Conservation (phyloP, 1,140 invertebrate genomes). For the Plectrocnemia conspersa region DNA sequence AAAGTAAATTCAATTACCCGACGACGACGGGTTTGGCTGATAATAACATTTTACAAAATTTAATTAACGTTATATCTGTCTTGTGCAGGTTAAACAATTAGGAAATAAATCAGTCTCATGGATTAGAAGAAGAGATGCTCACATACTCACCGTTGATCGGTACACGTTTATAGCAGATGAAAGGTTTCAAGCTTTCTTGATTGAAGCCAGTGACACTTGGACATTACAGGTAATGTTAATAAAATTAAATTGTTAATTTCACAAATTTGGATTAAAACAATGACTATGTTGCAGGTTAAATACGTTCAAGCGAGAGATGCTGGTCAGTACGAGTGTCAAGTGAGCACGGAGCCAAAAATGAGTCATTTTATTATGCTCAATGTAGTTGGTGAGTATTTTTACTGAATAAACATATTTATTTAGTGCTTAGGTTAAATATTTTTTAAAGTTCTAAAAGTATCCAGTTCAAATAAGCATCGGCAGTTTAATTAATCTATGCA, state of each 20-base stretch:
- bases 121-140: conserved; percentile 81
- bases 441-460: too few relatives aligned
- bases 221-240: conserved; percentile 68
- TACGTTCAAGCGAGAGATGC: conserved; percentile 74
- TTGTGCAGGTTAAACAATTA: conserved; percentile 64
- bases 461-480: too few relatives aligned
- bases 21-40: background rate
- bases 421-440: too few relatives aligned
- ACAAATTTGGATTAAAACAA: background rate
- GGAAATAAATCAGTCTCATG: conserved; percentile 90
- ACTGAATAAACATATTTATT: too few relatives aligned
- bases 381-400: conserved; percentile 68
- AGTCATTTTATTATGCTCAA: conserved; percentile 83
- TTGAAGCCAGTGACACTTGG: conserved; percentile 80
- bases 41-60: background rate
- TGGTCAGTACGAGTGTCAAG: conserved; percentile 90
- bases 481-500: too few relatives aligned
- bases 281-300: conserved; percentile 56
- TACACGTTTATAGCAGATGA: conserved; percentile 89
- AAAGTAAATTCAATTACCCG: conserved; percentile 55
- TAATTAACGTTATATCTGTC: conserved; percentile 4
- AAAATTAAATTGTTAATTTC: background rate
- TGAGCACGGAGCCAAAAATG: conserved; percentile 88
- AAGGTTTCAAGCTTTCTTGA: conserved; percentile 75
- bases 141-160: conserved; percentile 86